These are phyloP conservation scores for Leuciscus waleckii DNA, from an alignment of 2,797 vertebrate species.

Conservation along the genomic window DNA sequence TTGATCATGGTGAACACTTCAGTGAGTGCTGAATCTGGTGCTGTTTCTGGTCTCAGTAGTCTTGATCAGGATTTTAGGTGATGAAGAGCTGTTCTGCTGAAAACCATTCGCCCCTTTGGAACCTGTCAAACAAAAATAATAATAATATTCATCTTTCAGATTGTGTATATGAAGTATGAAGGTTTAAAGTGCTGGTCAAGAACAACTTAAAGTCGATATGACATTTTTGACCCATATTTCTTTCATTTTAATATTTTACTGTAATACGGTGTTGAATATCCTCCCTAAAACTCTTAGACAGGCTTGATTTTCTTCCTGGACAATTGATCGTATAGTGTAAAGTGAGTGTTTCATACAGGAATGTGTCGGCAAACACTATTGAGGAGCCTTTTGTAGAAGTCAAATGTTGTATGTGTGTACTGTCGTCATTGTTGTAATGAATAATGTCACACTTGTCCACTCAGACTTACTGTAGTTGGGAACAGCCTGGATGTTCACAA, in stretches of 20 bases:
- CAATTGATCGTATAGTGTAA: neutral
- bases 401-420: neutral
- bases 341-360: neutral
- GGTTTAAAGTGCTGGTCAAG: neutral
- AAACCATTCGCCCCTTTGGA: slow-evolving; percentile 56
- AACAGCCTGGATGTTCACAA: slow-evolving; percentile 75
- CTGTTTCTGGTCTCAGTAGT: slow-evolving; percentile 60
- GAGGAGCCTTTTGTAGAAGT: neutral
- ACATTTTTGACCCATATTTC: neutral
- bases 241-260: neutral
- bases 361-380: neutral
- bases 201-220: neutral
- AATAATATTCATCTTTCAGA: neutral
- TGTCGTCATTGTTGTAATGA: neutral
- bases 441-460: neutral
- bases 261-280: neutral
- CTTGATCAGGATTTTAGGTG: slow-evolving; percentile 64
- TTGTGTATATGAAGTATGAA: neutral
- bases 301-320: neutral
- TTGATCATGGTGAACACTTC: slow-evolving; percentile 17
- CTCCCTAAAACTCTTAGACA: neutral
- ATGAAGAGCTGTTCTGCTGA: slow-evolving; percentile 57
- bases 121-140: slow-evolving; percentile 30
- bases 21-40: slow-evolving; percentile 59
- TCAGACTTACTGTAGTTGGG: slow-evolving; percentile 75